Base-by-base conservation (phyloP, 2,797 vertebrate species). In the Leptoclinus maculatus region DNA sequence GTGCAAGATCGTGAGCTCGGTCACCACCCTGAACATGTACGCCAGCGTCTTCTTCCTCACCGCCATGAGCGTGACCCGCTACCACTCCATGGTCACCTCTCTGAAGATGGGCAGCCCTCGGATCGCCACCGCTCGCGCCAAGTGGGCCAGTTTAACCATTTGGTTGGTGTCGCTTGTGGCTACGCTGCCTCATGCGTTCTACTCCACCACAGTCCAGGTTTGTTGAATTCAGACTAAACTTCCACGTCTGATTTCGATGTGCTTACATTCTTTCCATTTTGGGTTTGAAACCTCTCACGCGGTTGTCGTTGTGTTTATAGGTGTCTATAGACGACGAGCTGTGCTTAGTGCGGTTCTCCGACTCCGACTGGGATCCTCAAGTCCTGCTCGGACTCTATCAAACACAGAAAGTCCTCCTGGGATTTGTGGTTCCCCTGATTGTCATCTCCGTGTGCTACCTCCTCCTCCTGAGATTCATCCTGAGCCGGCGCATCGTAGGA, bases 1-100 rank as follows among this genome's bases (percentile, higher is more conserved):
- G 95, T 95, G 95, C 68, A 95, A 96, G 89, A 90, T 95, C 0
- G 92, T 95, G 71, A 94, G 94, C 89, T 94, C 93, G 0, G 93
- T 95, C 74, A 94, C 94, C 10, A 95, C 93, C 56, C 92, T 96
- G 86, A 96, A 94, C 88, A 95, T 95, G 95, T 96, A 95, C 7
- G 94, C 95, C 75, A 94, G 95, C 43, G 94, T 94, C 60, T 96
- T 95, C 88, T 95, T 96, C 86, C 93, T 96, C 71, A 93, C 95
- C 0, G 93, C 94, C 63, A 94, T 95, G 95, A 96, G 94, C 3
- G 90, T 95, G 71, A 93, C 94, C 2, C 93, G 95, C 14, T 96
- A 95, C 90, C 91, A 88, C 88, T 85, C 92, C 2, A 77, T 96
- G 66, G 79, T 93, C 0, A 94, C 93, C 2, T 94, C 95, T 4